Conservation (phyloP, 2,888 invertebrate genomes). For the Hemaris fuciformis region DNA sequence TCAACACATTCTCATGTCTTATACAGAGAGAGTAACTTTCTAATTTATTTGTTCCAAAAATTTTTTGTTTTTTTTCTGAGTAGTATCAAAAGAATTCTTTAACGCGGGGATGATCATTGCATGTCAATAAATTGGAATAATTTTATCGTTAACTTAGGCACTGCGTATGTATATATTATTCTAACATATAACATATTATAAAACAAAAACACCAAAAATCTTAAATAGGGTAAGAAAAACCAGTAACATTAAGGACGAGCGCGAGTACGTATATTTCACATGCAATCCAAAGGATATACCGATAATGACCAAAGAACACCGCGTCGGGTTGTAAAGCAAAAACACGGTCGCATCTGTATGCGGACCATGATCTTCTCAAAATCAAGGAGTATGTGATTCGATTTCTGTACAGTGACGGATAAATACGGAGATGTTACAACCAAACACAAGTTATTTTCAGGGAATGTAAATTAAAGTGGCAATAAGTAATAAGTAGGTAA, state of each 20-base stretch:
- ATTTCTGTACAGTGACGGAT: constrained; percentile 64
- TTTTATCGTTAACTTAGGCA: too few species aligned
- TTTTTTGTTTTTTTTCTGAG: too few species aligned
- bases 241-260: background rate
- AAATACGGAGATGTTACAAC: constrained; percentile 44
- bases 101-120: too few species aligned
- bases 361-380: constrained; percentile 64
- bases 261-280: constrained; percentile 12
- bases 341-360: constrained; percentile 62
- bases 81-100: too few species aligned
- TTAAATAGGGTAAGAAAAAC: background rate
- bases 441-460: background rate
- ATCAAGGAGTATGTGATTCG: constrained; percentile 82
- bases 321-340: constrained; percentile 41
- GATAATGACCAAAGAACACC: constrained; percentile 42
- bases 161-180: too few species aligned
- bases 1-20: too few species aligned
- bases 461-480: too few species aligned
- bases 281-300: constrained; percentile 16
- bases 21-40: too few species aligned
- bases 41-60: background rate
- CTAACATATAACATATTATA: too few species aligned
- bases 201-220: too few species aligned
- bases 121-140: too few species aligned
- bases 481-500: too few species aligned